Percentiles rank a stretch among this genome's conserved stretches.
phyloP scores from a whole-genome alignment of 1,140 invertebrate species.

The Pygmarrhopalites habei region DNA sequence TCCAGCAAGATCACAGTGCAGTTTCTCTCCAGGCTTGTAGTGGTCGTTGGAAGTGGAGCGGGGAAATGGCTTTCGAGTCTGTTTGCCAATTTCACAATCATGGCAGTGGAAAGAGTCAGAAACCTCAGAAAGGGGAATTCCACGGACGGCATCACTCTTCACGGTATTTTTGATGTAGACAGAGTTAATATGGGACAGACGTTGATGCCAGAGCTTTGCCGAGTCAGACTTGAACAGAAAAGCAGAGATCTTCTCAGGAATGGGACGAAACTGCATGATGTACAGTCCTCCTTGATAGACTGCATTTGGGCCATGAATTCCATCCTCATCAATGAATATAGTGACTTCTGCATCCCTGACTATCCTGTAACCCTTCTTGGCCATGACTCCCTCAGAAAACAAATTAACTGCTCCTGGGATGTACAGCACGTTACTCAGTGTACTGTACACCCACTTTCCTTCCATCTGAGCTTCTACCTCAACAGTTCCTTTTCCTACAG shows the following conservation, averaged over 20 bases:
- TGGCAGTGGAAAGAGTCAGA: neutral
- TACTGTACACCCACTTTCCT: neutral
- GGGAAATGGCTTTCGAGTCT: constrained; percentile 2
- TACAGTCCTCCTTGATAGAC: neutral
- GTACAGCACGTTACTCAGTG: neutral
- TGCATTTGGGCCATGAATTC: neutral
- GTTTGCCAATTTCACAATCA: constrained; percentile 4
- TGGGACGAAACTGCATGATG: neutral
- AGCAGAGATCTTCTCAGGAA: neutral
- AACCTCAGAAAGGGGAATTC: neutral
- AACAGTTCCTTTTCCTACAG: neutral
- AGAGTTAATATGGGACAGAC: constrained; percentile 1
- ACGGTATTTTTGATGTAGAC: neutral
- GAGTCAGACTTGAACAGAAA: too few relatives aligned
- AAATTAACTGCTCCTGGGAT: neutral
- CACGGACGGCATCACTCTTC: neutral
- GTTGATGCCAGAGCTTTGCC: neutral
- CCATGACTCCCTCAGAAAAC: constrained; percentile 5
- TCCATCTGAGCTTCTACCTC: neutral
- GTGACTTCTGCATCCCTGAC: neutral
- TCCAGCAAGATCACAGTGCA: constrained; percentile 5
- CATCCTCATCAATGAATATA: neutral
- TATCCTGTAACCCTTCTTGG: neutral
- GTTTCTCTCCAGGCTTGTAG: neutral
- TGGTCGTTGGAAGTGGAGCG: neutral